Base-by-base conservation (phyloP, 2,113 vertebrate genomes). In the Nyctibius bracteatus region DNA sequence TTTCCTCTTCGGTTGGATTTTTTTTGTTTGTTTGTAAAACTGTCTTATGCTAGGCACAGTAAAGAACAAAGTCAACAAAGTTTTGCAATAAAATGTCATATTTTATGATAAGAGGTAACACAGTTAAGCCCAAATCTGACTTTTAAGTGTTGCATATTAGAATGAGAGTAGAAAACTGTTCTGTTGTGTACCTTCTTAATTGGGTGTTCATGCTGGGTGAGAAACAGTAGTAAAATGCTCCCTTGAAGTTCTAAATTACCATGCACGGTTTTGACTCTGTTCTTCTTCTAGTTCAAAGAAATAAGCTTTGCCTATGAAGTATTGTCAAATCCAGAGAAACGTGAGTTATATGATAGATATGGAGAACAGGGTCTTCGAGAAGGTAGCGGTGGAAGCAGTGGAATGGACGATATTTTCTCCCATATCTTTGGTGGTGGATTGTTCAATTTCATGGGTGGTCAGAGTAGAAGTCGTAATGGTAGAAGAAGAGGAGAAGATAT, bases 251-350 rank as follows among this genome's bases (percentile, higher is more conserved):
- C 11, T 51, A 33, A 71, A 86, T 71, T 39, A 7, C 27, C 37
- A 52, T 67, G 37, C 22, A 3, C 39, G 91, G 62, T 89, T 87
- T 54, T 84, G 52, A 37, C 65, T 96, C 46, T 61, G 20, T 93
- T 95, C 91, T 66, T 58, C 58, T 96, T 94, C 8, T 92, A 99
- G 99, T 99, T 99, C 97, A 99, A 99, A 98, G 99, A 99, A 97
- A 99, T 99, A 92, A 99, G 99, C 89, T 99, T 99, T 98, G 99
- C 99, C 9, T 99, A 99, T 89, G 99, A 99, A 98, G 99, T 99
- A 3, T 92, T 99, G 78, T 99, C 99, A 73, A 99, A 99, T 88
- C 99, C 99, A 2, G 99, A 99, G 97, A 99, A 99, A 79, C 99
- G 99, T 10, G 99, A 99, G 86, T 97, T 99, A 13, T 99, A 99